These are phyloP conservation scores for Eulithis prunata DNA, from an alignment of 2,888 invertebrate species.

Conservation along the genomic window DNA sequence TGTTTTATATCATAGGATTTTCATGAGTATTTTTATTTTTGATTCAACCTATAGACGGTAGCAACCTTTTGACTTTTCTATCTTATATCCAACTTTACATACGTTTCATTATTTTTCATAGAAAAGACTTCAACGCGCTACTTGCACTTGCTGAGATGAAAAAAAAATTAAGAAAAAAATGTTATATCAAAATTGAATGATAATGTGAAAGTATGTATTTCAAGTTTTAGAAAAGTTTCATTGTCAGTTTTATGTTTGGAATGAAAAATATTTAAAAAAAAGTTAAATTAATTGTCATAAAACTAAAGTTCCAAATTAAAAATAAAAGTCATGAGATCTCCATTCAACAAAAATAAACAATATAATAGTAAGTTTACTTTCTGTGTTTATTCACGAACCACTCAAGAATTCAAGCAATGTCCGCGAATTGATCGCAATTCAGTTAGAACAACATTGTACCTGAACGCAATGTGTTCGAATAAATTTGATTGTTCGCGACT, in stretches of 20 bases:
- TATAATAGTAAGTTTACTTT: constrained; percentile 30
- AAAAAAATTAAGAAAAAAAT: neutral
- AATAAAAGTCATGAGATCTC: constrained; percentile 4
- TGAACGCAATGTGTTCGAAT: constrained; percentile 71
- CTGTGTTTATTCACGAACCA: constrained; percentile 44
- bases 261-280: too few species aligned
- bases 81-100: neutral
- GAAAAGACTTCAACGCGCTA: constrained; percentile 27
- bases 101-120: neutral
- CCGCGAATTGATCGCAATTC: constrained; percentile 75
- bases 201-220: too few species aligned
- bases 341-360: constrained; percentile 30
- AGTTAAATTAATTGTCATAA: too few species aligned
- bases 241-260: too few species aligned
- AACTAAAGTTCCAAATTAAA: neutral
- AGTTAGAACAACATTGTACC: constrained; percentile 73
- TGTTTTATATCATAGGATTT: too few species aligned
- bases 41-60: too few species aligned
- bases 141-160: neutral
- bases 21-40: too few species aligned
- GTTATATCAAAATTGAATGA: too few species aligned
- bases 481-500: constrained; percentile 54
- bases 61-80: too few species aligned
- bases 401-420: constrained; percentile 70
- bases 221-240: too few species aligned